Percentiles rank a stretch among this genome's conserved stretches.
Conservation (phyloP, 2,888 invertebrate species). For the Crocallis elinguaria region DNA sequence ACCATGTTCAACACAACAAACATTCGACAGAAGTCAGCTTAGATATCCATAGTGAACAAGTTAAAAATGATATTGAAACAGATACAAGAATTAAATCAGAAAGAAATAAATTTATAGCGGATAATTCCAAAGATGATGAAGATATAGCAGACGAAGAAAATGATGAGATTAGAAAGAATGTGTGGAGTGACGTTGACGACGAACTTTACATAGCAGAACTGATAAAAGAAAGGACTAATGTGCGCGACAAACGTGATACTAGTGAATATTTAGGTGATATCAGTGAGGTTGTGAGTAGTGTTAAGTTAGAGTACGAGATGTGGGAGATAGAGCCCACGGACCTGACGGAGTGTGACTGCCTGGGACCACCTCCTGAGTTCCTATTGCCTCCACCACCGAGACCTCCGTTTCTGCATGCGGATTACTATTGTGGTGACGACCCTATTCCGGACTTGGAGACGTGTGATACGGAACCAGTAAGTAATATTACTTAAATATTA, state of each 20-base stretch:
- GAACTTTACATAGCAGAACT: conserved; percentile 81
- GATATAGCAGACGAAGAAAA: conserved; percentile 71
- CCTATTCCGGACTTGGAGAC: conserved; percentile 89
- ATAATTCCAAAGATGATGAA: conserved; percentile 39
- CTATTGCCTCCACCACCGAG: conserved; percentile 90
- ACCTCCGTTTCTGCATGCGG: conserved; percentile 89
- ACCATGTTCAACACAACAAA: conserved; percentile 35
- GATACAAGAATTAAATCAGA: conserved; percentile 32
- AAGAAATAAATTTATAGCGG: conserved; percentile 18
- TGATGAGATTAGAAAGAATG: conserved; percentile 74
- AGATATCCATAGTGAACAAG: conserved; percentile 33
- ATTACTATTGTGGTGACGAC: conserved; percentile 89
- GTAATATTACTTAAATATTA: conserved; percentile 50
- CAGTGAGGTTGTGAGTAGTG: conserved; percentile 84
- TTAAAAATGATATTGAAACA: conserved; percentile 48
- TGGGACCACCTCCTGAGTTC: conserved; percentile 90
- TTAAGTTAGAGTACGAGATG: conserved; percentile 86
- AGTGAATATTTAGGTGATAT: conserved; percentile 73
- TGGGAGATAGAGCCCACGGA: conserved; percentile 90
- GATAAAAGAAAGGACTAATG: conserved; percentile 76
- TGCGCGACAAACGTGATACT: conserved; percentile 80
- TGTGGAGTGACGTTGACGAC: conserved; percentile 80
- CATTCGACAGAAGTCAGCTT: conserved; percentile 16
- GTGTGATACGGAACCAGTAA: conserved; percentile 91
- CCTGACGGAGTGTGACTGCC: conserved; percentile 90